Conservation (phyloP, 2,113 vertebrate genomes). For the Indri indri region DNA sequence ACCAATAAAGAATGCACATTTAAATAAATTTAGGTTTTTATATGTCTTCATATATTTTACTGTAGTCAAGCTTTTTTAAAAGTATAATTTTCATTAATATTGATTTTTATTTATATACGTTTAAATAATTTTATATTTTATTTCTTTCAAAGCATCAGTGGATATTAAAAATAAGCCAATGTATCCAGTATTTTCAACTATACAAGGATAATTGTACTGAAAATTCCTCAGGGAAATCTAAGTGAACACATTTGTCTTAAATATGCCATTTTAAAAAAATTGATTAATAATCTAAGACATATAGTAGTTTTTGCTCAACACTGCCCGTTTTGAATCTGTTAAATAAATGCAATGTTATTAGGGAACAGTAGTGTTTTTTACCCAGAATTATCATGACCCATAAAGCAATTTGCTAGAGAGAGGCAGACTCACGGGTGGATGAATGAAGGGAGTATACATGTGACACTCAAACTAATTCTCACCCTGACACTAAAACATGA, state of each 20-base stretch:
- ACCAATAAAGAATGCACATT: neutral
- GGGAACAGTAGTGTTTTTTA: neutral
- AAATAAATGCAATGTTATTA: neutral
- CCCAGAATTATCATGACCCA: neutral
- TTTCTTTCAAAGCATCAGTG: neutral
- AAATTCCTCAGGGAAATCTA: neutral
- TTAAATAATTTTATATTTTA: neutral
- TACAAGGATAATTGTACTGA: neutral
- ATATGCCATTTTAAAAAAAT: neutral
- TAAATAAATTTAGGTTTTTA: neutral
- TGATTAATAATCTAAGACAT: neutral
- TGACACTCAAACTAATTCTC: neutral
- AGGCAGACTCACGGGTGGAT: neutral
- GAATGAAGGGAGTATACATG: neutral
- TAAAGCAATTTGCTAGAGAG: neutral
- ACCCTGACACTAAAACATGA: neutral
- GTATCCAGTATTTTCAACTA: neutral
- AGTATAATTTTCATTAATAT: neutral
- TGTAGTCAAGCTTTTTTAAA: neutral
- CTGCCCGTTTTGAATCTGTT: neutral
- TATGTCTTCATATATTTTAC: neutral
- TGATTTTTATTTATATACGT: neutral
- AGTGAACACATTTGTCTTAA: neutral
- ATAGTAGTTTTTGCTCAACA: neutral
- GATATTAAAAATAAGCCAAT: neutral